These are phyloP conservation scores for Linnaemya tessellans DNA, from an alignment of 2,888 invertebrate genomes.

Conservation along the genomic window DNA sequence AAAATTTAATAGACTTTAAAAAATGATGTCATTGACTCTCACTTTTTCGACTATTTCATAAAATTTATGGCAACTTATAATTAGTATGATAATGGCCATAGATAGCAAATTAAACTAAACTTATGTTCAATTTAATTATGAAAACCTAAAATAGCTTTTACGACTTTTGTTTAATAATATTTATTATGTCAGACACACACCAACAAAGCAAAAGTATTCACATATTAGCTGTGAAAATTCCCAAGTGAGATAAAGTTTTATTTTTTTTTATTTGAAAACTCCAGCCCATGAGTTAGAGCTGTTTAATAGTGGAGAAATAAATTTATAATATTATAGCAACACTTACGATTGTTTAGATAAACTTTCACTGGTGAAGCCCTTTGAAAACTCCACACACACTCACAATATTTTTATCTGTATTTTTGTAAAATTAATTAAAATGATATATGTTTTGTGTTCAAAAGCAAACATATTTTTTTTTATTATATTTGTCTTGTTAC, in stretches of 20 bases:
- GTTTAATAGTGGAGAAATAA: not conserved
- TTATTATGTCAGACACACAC: not conserved
- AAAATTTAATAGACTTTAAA: no score
- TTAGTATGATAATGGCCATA: not conserved
- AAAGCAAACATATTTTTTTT: slow-evolving; percentile 11
- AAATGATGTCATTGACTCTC: not conserved
- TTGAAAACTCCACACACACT: not conserved
- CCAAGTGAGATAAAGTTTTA: not conserved
- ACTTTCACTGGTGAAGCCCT: slow-evolving; percentile 43
- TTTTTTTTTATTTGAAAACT: not conserved
- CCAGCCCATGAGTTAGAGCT: slow-evolving; percentile 5
- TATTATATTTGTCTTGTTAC: slow-evolving; percentile 2
- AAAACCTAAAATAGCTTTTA: not conserved
- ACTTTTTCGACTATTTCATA: not conserved
- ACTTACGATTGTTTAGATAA: not conserved
- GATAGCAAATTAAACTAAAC: not conserved
- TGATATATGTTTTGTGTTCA: not conserved
- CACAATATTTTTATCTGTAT: not conserved
- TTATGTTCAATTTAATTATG: not conserved
- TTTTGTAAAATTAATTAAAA: slow-evolving; percentile 10
- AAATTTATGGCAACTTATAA: not conserved
- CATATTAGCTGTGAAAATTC: no score
- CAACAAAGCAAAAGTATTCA: not conserved
- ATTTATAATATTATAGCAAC: slow-evolving; percentile 31
- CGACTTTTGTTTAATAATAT: not conserved